Base-by-base conservation (phyloP, 2,113 vertebrate genomes). In the Larimichthys polyactis region DNA sequence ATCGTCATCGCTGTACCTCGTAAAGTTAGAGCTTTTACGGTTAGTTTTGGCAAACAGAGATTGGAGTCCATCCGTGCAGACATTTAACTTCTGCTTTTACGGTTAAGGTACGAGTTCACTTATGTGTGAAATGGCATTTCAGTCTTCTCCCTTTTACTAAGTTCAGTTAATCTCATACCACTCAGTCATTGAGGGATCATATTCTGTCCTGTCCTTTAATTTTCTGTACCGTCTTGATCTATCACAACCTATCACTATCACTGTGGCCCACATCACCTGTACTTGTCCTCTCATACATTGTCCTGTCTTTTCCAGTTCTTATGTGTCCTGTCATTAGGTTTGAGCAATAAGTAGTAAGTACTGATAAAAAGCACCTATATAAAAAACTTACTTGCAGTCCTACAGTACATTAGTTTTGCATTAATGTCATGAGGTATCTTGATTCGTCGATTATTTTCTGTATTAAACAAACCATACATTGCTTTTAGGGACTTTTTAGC, bases 11-110 rank as follows among this genome's bases (percentile, higher is more conserved):
- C 58, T 81, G 70, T 65, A 46, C 52, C 59, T 71, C 6, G 12
- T 78, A 46, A 64, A 77, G 58, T 74, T 67, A 11, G 64, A 71
- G 36, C 36, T 74, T 77, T 74, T 74, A 58, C 40, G 46, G 62
- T 51, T 69, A 62, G 66, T 59, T 72, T 70, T 80, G 77, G 71
- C 64, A 59, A 14, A 78, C n/a, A 51, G 46, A 16, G 6, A 11
- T 5, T 54, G 15, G 3, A 11, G n/a, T 22, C 4, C 19, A 27
- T 78, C 63, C 48, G 57, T 29, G 63, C 11, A 54, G 51, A 74
- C 40, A 36, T 60, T 75, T 24, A 66, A 16, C 63, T 49, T 68
- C 48, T 64, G 66, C 19, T 64, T 74, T 54, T 10, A 57, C 11
- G 14, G 19, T 44, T 52, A 24, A 58, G 14, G 22, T 4, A 22